Base-by-base conservation (phyloP, 2,888 invertebrate species). In the Sarcophaga variegata region DNA sequence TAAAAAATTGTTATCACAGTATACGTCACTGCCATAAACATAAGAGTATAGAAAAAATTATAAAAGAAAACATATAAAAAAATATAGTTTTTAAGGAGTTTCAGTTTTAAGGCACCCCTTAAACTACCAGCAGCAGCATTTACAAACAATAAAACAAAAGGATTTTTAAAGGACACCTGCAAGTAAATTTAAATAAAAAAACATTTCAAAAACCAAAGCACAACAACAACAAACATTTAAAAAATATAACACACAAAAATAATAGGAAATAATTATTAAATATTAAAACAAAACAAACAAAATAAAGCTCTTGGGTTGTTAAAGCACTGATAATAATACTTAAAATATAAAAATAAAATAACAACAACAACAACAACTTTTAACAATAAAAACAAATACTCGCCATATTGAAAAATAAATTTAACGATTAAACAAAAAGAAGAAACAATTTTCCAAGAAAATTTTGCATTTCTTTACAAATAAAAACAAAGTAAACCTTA, bases 361-460 rank as follows among this genome's bases (percentile, higher is more conserved):
- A 76, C 25, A 47, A 12, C 27, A 67, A 69, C 67, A 54, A 77
- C 37, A 86, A 79, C 14, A 81, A 87, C 69, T 59, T 60, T 70
- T 89, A 89, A 91, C 90, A 91, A 91, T 89, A 92, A 91, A 37
- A 90, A 88, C 89, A 89, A 89, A 91, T 90, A 92, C 92, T 92
- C 91, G 92, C 92, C 92, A 92, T 92, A 90, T 89, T 89, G 78
- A 88, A 66, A 88, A 66, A 81, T 12, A 82, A 85, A 81, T 8
- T 45, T 76, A 85, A 37, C 70, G 78, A 67, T 27, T 47, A 63
- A 62, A 37, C 54, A 79, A 84, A 63, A 59, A 67, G 49, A 76
- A 83, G 25, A 25, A 59, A 75, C 83, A 79, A 71, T 81, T 79
- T 78, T 86, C 74, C 22, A 77, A 72, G 76, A 76, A 67, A 78